These are phyloP conservation scores for Drosophila baimaii DNA, from an alignment of 1,140 invertebrate genomes.

Conservation along the genomic window DNA sequence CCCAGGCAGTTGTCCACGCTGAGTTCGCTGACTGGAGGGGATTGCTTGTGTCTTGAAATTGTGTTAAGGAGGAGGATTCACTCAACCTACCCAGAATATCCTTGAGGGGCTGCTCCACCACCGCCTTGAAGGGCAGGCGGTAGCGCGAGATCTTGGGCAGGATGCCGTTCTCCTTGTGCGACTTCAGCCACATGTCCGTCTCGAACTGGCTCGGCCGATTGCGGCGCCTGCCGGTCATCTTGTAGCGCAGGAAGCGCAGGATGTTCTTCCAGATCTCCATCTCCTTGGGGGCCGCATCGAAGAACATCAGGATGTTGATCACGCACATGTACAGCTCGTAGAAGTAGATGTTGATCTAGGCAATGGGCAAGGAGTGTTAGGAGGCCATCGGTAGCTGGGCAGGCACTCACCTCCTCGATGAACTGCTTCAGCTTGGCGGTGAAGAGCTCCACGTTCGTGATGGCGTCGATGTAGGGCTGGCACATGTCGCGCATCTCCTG, in stretches of 20 bases:
- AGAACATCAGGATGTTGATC: constrained; percentile 74
- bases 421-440: constrained; percentile 66
- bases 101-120: constrained; percentile 75
- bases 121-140: constrained; percentile 76
- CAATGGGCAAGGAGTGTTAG: neutral
- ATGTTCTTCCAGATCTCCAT: constrained; percentile 80
- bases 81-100: constrained; percentile 68
- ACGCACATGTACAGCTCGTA: constrained; percentile 82
- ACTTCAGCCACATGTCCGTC: constrained; percentile 79
- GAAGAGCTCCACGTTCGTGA: constrained; percentile 72
- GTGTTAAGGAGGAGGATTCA: neutral
- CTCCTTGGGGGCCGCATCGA: constrained; percentile 71
- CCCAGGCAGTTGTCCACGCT: constrained; percentile 82
- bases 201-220: constrained; percentile 74
- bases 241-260: constrained; percentile 78
- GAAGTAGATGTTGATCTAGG: constrained; percentile 83
- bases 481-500: constrained; percentile 72
- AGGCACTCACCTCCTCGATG: constrained; percentile 52
- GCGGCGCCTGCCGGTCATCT: constrained; percentile 71
- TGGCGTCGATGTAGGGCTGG: constrained; percentile 74
- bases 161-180: constrained; percentile 71
- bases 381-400: too few relatives aligned
- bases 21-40: constrained; percentile 62
- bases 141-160: constrained; percentile 80
- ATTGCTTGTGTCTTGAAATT: neutral